Evolutionary conservation across 2,113 vertebrate genomes (phyloP).

Genomic region (Thamnophis sirtalis): DNA sequence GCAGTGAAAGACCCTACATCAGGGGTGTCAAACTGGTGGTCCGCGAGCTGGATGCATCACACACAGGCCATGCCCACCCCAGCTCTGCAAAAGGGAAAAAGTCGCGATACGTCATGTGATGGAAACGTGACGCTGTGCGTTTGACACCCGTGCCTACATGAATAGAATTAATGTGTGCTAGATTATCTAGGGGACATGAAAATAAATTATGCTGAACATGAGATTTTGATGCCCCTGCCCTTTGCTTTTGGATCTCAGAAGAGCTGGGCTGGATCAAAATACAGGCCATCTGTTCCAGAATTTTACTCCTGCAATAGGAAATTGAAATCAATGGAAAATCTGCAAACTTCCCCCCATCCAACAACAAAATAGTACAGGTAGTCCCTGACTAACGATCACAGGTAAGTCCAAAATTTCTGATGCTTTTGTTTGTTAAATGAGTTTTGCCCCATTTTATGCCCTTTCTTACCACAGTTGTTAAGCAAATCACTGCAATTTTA

Average conservation of each 20-base stretch:
- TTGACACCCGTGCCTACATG: not conserved
- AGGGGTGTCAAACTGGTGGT: too few species aligned
- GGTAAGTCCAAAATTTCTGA: not conserved
- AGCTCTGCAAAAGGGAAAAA: too few species aligned
- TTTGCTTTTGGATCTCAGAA: not conserved
- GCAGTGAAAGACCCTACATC: not conserved
- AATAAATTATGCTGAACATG: not conserved
- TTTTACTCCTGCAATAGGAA: not conserved
- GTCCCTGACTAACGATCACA: not conserved
- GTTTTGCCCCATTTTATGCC: not conserved
- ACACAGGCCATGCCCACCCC: too few species aligned
- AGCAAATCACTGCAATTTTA: not conserved
- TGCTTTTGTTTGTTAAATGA: not conserved
- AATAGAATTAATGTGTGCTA: not conserved
- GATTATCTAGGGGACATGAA: not conserved
- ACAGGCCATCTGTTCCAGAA: not conserved
- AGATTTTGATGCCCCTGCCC: not conserved
- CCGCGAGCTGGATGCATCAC: too few species aligned
- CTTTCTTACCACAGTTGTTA: not conserved
- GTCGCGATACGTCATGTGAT: too few species aligned
- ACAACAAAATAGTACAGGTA: not conserved
- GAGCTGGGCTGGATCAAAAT: not conserved
- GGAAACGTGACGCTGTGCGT: too few species aligned
- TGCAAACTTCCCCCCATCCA: not conserved
- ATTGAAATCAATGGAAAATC: not conserved